Base-by-base conservation (phyloP, 2,797 vertebrate species). In the Lepidocolaptes lacrymiger region DNA sequence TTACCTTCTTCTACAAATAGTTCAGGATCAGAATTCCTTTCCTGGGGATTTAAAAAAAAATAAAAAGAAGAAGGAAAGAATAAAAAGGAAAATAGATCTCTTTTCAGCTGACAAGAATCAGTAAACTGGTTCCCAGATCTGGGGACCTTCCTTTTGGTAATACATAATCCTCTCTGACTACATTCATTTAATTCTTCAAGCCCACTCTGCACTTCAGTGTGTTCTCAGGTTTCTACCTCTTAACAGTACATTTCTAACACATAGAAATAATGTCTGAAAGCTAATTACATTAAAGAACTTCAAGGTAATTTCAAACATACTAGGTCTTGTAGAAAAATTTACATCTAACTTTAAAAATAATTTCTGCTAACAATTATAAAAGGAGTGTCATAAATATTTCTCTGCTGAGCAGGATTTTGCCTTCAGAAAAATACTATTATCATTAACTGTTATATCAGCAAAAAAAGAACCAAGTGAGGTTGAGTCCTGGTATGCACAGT, bases 41-140 rank as follows among this genome's bases (percentile, higher is more conserved):
- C 55, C 58, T 43, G 41, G 8, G 4, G 19, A 85, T 55, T 37
- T 61, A 7, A 44, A 39, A 56, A 64, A 28, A 32, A 55, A 20
- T 3, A 10, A 15, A 15, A 48, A 26, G 14, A 17, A 7, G 2
- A 17, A 6, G 14, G 14, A 36, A 13, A 14, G 9, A 48, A 10
- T 12, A 17, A 55, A 27, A 37, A 22, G 32, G 37, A 79, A 91
- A 94, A 89, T 59, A 91, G 48, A 89, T 91, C 95, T 93, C 48
- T 34, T 96, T 96, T 95, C 89, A 88, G 58, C 84, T 88, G 94
- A 95, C 94, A 95, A 86, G 91, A 96, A 91, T 96, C 95, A 94
- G 95, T 90, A 96, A 93, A 96, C 92, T 88, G 59, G 76, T 95
- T 93, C 87, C 73, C 91, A 95, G 82, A 81, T 96, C 91, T 96